Evolutionary conservation across 1,140 invertebrate genomes (phyloP).

Genomic region (Thalassaphorura encarpata): DNA sequence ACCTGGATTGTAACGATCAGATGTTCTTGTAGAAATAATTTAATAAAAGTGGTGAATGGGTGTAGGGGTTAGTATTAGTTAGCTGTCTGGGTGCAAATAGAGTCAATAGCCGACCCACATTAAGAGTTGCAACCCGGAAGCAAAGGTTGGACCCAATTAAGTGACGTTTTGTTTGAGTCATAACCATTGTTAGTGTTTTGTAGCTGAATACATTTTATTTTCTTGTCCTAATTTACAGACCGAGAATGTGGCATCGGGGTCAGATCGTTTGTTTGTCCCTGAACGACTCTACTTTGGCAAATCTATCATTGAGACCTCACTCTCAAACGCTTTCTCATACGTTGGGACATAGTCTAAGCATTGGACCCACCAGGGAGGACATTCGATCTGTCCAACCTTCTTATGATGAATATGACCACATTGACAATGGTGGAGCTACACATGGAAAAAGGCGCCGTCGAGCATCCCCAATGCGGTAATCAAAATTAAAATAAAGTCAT

Average conservation of each 20-base stretch:
- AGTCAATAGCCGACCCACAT: no score
- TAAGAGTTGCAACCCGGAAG: no score
- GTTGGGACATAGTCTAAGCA: conserved; percentile 39
- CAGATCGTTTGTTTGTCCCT: conserved; percentile 17
- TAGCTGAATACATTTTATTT: no score
- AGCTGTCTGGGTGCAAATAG: no score
- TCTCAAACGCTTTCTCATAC: conserved; percentile 20
- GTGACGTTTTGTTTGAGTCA: no score
- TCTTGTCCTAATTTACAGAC: no score
- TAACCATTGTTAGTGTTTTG: no score
- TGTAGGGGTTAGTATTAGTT: no score
- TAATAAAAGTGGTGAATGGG: no score
- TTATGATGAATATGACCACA: conserved; percentile 39
- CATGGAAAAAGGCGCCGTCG: conserved; percentile 51
- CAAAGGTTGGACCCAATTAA: no score
- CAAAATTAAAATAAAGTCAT: not conserved
- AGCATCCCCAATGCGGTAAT: conserved; percentile 46
- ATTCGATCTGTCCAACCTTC: conserved; percentile 39
- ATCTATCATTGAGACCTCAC: conserved; percentile 20
- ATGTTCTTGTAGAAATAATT: no score
- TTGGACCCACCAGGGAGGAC: conserved; percentile 42
- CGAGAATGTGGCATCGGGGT: conserved; percentile 7
- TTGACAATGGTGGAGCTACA: conserved; percentile 43
- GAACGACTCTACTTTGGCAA: conserved; percentile 2
- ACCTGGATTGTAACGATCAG: no score